Evolutionary conservation across 2,113 vertebrate genomes (phyloP), one percentile per base, ranked within the genome.

Genomic region (Amazona vittata): DNA sequence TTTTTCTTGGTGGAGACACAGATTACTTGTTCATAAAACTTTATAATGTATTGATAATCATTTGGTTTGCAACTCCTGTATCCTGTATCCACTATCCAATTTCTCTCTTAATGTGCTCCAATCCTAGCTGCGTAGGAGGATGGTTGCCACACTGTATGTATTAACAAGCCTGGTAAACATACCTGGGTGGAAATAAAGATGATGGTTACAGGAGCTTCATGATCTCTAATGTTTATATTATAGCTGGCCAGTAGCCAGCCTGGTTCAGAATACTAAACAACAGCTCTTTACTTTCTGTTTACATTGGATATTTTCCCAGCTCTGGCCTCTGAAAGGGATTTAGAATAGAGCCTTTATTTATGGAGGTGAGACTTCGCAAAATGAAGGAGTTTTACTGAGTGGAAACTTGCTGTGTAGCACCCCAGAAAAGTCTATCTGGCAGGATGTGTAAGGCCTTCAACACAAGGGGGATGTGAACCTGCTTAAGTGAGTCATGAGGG

Each of bases 1-100:
- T 95, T 94, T 90, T 89, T 37, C 71, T 65, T 80, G 24, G 22
- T 93, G 67, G 95, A 93, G 69, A 78, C 81, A 75, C 39, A 76
- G 41, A 77, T 90, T 64, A 79, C 81, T 90, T 65, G 65, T 76
- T 81, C 60, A 39, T 83, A 64, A 83, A 93, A 82, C 37, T 65
- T 81, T 14, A 55, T 25, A 25, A 65, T 39, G 7, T 73, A 85
- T 85, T 86, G 89, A 74, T 92, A 77, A 77, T 77, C 18, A 19
- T 65, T 96, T 86, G 17, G 47, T 95, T 94, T 93, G 52, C 55
- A 85, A 11, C 50, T 64, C 35, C 43, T 39, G 55, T 55, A 68
- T 65, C 20, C 46, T 12, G 21, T 52, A 33, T 55, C 31, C 65
- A 29, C 28, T 46, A 6, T 52, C 16, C 44, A 5, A 0, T 83